Base-by-base conservation (phyloP, 2,797 vertebrate genomes). In the Scolopax bukidnonensis region DNA sequence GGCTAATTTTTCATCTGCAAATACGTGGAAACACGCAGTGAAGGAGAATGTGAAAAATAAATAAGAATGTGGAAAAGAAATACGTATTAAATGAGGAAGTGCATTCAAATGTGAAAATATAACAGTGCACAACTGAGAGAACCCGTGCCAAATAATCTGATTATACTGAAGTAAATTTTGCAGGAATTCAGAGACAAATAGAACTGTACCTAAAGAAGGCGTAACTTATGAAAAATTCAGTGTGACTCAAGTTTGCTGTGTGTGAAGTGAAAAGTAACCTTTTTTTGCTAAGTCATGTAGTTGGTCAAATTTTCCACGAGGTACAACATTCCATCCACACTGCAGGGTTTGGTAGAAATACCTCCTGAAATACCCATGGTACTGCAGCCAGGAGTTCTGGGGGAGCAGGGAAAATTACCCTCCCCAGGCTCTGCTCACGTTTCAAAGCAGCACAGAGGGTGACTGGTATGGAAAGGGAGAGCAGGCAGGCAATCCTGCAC, bases 1-100 rank as follows among this genome's bases (percentile, higher is more conserved):
- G 63, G 67, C 30, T 95, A 56, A 69, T 93, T 92, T 90, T 79
- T 92, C 81, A 69, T 90, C 91, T 67, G 36, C 47, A 89, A 82
- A 82, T 90, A 61, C 10, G 16, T 38, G 86, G 54, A 93, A 82
- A 54, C 30, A 79, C 0, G 0, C 54, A 84, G 43, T 15, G 77
- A 94, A 79, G 70, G 36, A 65, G 65, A 95, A 84, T 14, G 74
- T 68, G 67, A 81, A 93, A 95, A 95, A 90, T 38, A 85, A 77
- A 65, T 33, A 75, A 63, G 36, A 67, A 93, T 67, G 51, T 69
- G 70, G 78, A 25, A 89, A 84, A 68, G 30, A 92, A 96, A 86
- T 59, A 40, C 12, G 19, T 82, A 70, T 80, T 75, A 74, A 84
- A 95, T 33, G 48, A 89, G 65, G 33, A 0, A 3, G 27, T 33